These are phyloP conservation scores for Drosophila pallidifrons DNA, from an alignment of 1,140 invertebrate species.

Conservation along the genomic window DNA sequence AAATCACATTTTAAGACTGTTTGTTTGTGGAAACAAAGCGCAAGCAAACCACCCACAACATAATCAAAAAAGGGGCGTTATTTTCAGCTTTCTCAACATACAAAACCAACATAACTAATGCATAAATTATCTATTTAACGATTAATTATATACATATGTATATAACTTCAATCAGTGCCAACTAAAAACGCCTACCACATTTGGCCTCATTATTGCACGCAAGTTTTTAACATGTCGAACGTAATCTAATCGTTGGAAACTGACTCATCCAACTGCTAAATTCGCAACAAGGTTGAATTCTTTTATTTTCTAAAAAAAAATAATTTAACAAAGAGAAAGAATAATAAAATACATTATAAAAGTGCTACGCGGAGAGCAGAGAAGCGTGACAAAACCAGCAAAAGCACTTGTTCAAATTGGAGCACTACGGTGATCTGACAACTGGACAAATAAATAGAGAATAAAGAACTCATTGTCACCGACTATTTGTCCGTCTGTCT, in stretches of 20 bases:
- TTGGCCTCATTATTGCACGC: conserved; percentile 39
- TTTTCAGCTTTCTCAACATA: background rate
- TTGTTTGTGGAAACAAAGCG: background rate
- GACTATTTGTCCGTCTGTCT: background rate
- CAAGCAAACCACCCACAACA: conserved; percentile 1
- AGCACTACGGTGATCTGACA: conserved; percentile 12
- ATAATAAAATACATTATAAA: conserved; percentile 30
- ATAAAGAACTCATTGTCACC: conserved; percentile 15
- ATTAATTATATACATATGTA: background rate
- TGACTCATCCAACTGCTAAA: conserved; percentile 65
- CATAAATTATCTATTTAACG: conserved; percentile 15
- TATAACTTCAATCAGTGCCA: conserved; percentile 5
- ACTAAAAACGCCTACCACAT: conserved; percentile 43
- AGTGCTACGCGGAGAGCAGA: conserved; percentile 40
- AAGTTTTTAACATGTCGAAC: conserved; percentile 14
- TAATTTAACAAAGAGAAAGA: background rate
- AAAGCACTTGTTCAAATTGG: conserved; percentile 68
- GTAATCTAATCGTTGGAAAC: conserved; percentile 62
- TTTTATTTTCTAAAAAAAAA: conserved; percentile 57
- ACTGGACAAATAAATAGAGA: conserved; percentile 17
- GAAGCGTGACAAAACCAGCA: conserved; percentile 61
- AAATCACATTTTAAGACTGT: too few relatives aligned
- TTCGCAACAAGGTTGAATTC: conserved; percentile 31
- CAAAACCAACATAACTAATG: background rate
- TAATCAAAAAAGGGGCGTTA: conserved; percentile 19